Base-by-base conservation (phyloP, 2,797 vertebrate species). In the Echeneis naucrates region DNA sequence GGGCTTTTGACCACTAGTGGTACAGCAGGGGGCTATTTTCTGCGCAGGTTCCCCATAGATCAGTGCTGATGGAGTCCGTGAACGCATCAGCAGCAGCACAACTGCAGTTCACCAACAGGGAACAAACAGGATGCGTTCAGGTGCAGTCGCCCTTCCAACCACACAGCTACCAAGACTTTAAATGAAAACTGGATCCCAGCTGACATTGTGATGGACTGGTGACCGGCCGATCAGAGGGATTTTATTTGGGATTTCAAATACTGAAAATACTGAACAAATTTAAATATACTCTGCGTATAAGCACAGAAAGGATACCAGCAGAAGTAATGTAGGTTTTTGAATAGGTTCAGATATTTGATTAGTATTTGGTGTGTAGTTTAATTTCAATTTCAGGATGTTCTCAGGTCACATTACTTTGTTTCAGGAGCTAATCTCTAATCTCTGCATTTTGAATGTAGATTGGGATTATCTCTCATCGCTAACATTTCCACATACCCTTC, bases 401-500 rank as follows among this genome's bases (percentile, higher is more conserved):
- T 14, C 11, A 48, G n/a, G 23, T 24, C 12, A 33, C 19, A 12
- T 32, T 0, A 23, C 53, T 55, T 38, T 61, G 35, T 71, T 38
- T 33, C 12, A 65, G 32, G 16, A 47, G 11, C 13, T 13, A 1
- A n/a, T n/a, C n/a, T n/a, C 30, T 0, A 45, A 12, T 2, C 14
- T 44, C 35, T 9, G 12, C 19, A 42, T 44, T 51, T 4, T 67
- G 12, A 26, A 5, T 7, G 14, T 23, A 1, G 5, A 2, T 30
- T 7, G 16, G 11, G 16, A 54, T 65, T 40, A 50, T n/a, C 21
- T 21, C 40, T 40, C 52, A 62, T 51, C 19, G 40, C 30, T 48
- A 12, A 55, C n/a, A 48, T 52, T 47, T 33, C n/a, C 21, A 51
- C 17, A n/a, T 66, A n/a, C 63, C 52, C 44, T 52, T 24, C 12